Conservation (phyloP, 1,140 invertebrate genomes). For the Protaetia brevitarsis region DNA sequence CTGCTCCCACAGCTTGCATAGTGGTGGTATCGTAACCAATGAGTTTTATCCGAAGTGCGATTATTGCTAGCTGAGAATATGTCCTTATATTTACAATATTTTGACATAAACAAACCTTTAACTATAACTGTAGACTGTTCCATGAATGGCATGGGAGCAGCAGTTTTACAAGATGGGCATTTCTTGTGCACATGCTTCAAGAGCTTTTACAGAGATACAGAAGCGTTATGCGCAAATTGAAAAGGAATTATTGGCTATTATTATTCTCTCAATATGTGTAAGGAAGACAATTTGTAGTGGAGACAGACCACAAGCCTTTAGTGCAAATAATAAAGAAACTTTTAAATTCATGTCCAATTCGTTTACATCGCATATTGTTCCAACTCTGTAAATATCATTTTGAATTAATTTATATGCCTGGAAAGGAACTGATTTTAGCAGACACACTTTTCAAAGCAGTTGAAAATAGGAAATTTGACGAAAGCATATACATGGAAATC, state of each 20-base stretch:
- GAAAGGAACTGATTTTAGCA: not conserved
- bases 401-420: not conserved
- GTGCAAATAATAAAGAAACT: not conserved
- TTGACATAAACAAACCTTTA: constrained; percentile 19
- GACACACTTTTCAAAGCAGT: too few species aligned
- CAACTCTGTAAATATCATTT: not conserved
- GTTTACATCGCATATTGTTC: not conserved
- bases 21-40: too few species aligned
- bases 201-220: constrained; percentile 32
- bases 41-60: too few species aligned
- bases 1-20: too few species aligned
- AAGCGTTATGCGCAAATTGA: constrained; percentile 1
- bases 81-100: too few species aligned
- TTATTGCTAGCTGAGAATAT: too few species aligned
- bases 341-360: not conserved
- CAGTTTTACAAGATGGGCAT: constrained; percentile 34
- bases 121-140: constrained; percentile 38
- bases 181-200: constrained; percentile 44
- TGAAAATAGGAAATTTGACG: too few species aligned
- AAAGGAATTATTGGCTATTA: constrained; percentile 3
- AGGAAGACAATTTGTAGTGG: constrained; percentile 46
- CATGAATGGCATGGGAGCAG: constrained; percentile 37
- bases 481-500: too few species aligned
- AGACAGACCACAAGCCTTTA: constrained; percentile 52
- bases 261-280: constrained; percentile 6